Evolutionary conservation across 2,797 vertebrate genomes (phyloP).

Genomic region (Myotis findleyi): DNA sequence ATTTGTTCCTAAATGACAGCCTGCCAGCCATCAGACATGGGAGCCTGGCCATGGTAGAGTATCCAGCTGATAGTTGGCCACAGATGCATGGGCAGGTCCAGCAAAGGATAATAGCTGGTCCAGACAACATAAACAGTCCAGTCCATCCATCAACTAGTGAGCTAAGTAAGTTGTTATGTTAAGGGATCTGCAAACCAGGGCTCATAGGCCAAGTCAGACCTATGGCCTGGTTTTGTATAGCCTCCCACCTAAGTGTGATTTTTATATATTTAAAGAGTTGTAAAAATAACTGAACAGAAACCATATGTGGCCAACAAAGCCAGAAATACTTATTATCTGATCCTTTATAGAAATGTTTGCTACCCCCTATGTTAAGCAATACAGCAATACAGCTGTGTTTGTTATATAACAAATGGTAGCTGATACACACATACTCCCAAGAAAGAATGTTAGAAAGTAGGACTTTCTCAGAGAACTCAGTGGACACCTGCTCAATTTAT

Average conservation of each 20-base stretch:
- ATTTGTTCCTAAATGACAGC: slow-evolving; percentile 36
- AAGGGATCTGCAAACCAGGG: background rate
- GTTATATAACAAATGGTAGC: background rate
- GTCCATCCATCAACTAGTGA: background rate
- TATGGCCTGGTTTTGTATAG: background rate
- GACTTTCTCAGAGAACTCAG: slow-evolving; percentile 12
- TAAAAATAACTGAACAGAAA: background rate
- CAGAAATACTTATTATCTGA: background rate
- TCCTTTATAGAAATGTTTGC: slow-evolving; percentile 36
- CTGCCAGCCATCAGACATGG: background rate
- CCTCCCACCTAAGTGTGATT: background rate
- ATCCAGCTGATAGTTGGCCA: background rate
- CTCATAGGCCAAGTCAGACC: background rate
- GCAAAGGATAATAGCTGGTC: background rate
- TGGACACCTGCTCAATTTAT: background rate
- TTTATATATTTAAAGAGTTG: slow-evolving; percentile 21
- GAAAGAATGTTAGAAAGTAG: slow-evolving; percentile 45
- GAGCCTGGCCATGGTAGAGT: background rate
- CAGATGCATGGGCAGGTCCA: background rate
- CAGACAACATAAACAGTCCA: background rate
- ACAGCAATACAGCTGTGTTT: background rate
- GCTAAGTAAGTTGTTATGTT: background rate
- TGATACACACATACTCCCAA: background rate
- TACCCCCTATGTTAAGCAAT: background rate
- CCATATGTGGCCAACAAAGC: background rate